Conservation (phyloP, 1,140 invertebrate genomes). For the Dreissena polymorpha region DNA sequence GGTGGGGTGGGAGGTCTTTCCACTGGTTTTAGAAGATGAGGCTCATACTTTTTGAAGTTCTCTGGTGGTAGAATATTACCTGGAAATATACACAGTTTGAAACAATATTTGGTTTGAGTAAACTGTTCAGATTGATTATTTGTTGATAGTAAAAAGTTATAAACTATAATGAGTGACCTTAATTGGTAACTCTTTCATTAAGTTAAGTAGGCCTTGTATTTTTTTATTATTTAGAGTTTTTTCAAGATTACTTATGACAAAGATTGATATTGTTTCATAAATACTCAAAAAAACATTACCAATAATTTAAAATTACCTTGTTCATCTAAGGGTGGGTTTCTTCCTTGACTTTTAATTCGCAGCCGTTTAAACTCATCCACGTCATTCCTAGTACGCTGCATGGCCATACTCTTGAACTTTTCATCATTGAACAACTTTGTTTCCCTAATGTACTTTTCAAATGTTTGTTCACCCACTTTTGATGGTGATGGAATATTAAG, state of each 20-base stretch:
- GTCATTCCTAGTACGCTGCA: slow-evolving; percentile 72
- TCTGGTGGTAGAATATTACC: slow-evolving; percentile 77
- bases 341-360: slow-evolving; percentile 70
- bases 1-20: slow-evolving; percentile 66
- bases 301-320: slow-evolving; percentile 62
- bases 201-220: no score
- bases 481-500: slow-evolving; percentile 77
- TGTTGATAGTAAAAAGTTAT: no score
- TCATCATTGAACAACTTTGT: slow-evolving; percentile 73
- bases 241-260: no score
- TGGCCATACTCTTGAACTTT: slow-evolving; percentile 71
- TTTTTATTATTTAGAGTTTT: no score
- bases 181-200: no score
- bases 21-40: slow-evolving; percentile 69
- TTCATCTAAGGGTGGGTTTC: slow-evolving; percentile 78
- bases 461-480: slow-evolving; percentile 74
- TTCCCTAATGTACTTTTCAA: slow-evolving; percentile 76
- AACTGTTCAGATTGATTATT: no score
- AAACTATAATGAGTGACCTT: no score
- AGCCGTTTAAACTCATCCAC: slow-evolving; percentile 72
- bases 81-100: slow-evolving; percentile 42
- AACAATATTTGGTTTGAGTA: no score
- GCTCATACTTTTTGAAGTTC: slow-evolving; percentile 77
- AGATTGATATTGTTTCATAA: no score
- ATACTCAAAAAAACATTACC: no score